Base-by-base conservation (phyloP, 2,888 invertebrate species). In the Microctonus aethiopoides region DNA sequence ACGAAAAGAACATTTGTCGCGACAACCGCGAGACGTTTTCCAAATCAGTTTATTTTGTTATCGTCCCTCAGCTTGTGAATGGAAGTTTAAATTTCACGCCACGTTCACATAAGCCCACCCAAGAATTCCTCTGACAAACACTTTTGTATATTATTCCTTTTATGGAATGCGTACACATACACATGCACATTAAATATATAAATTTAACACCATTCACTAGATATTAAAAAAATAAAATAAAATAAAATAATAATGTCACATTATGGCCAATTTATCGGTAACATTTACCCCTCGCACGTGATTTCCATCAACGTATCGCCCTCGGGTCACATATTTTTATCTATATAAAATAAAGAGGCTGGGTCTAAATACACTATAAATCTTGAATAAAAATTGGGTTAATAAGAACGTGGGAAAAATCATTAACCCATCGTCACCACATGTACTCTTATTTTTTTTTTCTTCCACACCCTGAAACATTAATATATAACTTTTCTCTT, bases 401-500 rank as follows among this genome's bases (percentile, higher is more conserved):
- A 54, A 54, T 24, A 26, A 54, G 54, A 54, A 54, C 54, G 54
- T 54, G 54, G 54, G 54, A 54, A 54, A 24, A 24, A 24, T 22
- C 24, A 54, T 54, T 26, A 46, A 54, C 54, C 26, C 54, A 13
- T 54, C 54, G 54, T 54, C 54, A 22, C 22, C 54, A 54, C 24
- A 4, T 54, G 54, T 54, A 22, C 60, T 71, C 62, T 52, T 52
- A 20, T 13, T 46, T 34, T 41, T 61, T 61, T 54, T 64, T 34
- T 13, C 39, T 20, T 41, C 39, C 26, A 41, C 62, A 29, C 46
- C 39, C 62, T 46, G 16, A 29, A 29, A 16, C 41, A 24, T 61
- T 60, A 66, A 34, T 16, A 60, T 57, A 51, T 46, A n/a, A n/a
- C n/a, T n/a, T 67, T 46, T 39, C 20, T 71, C 71, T 71, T 32